Evolutionary conservation across 2,113 vertebrate species (phyloP), one percentile per base, ranked within the genome.

Genomic region (Sisor rabdophorus): DNA sequence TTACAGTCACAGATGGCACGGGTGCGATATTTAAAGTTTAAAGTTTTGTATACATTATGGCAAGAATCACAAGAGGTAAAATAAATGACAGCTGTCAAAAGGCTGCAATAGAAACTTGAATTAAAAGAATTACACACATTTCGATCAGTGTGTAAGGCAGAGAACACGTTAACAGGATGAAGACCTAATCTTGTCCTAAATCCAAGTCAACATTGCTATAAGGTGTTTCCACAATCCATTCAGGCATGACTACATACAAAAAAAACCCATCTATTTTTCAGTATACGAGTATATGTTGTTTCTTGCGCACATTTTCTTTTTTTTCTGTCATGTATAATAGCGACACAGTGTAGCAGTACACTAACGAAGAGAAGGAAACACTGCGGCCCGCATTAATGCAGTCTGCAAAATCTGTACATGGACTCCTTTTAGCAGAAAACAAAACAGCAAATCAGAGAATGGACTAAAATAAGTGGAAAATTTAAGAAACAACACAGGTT

Each of bases 401-500:
- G 52, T 55, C 2, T 11, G 22, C 1, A 8, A 53, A 20, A 54
- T 71, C 26, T 40, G 19, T 36, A 40, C 22, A 56, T 30, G 10
- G 19, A n/a, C 20, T 40, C 20, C 3, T 54, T 36, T 15, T 36
- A 8, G 52, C 52, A 10, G 5, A 58, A 58, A 58, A 58, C n/a
- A 58, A 20, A 40, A 55, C 5, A 22, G 32, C 26, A 22, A 59
- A 56, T 50, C 74, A 52, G 22, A 77, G 32, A 10, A 50, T 28
- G 19, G 17, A 65, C 19, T 19, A 11, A 53, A 19, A 19, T 19
- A 24, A 19, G 28, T 30, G 28, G 48, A 40, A 64, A 48, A 52
- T 36, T 54, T 50, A 65, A 16, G 40, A 61, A 65, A 24, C 28
- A 60, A 17, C 58, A 44, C 68, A 54, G 68, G 50, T 78, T 78